Base-by-base conservation (phyloP, 2,888 invertebrate species). In the Scaptomyza reducta region DNA sequence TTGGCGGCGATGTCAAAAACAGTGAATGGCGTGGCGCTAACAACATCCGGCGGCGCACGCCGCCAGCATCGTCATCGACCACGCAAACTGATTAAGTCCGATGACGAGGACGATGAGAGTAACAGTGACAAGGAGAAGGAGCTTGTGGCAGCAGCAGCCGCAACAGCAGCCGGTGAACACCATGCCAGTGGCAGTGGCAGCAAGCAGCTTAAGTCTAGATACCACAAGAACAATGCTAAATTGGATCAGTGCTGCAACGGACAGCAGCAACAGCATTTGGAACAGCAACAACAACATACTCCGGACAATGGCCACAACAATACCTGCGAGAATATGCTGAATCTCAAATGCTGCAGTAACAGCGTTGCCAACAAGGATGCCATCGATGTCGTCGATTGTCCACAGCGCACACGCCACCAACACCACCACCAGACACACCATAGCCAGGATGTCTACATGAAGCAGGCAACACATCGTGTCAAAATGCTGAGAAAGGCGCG, bases 71-170 rank as follows among this genome's bases (percentile, higher is more conserved):
- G 91, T 63, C 91, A 91, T 87, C 87, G 92, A 75, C 91, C 91
- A 45, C 88, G 91, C 63, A 92, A 91, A 83, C 82, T 92, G 79
- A 90, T 92, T 64, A 91, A 91, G 85, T 91, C 92, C 55, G 92
- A 92, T 75, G 91, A 92, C 70, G 92, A 92, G 76, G 92, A 91
- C 70, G 91, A 91, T 70, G 91, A 91, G 77, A 91, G 90, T 79
- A 90, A 89, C 60, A 91, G 91, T 69, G 91, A 91, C 64, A 90
- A 89, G 80, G 90, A 90, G 61, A 87, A 83, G 73, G 89, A 89
- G 60, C 47, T 46, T 40, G 40, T 16, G 40, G 40, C 40, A 25
- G 59, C 40, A 25, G 59, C 70, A 31, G 54, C 68, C 54, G 42
- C 60, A 27, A 55, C 68, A 54, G 40, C 58, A 27, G 56, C 40